phyloP scores from a whole-genome alignment of 2,113 vertebrate species.

The Hippocampus barbouri region DNA sequence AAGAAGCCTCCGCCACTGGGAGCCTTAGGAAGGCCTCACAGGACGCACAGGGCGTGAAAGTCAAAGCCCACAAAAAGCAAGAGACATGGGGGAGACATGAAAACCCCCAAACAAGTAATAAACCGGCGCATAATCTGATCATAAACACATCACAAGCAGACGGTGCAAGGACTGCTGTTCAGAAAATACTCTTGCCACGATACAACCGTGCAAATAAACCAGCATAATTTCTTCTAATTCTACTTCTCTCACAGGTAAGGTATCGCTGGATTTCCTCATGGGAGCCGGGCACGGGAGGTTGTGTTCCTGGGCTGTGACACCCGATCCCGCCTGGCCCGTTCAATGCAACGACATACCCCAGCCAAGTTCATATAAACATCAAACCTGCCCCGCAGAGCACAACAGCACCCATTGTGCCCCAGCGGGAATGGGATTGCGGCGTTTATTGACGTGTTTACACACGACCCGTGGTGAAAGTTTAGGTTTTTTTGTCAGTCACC shows the following conservation, averaged over 20 bases:
- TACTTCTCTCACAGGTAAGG: conserved; percentile 45
- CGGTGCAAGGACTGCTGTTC: neutral
- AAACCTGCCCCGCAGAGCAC: conserved; percentile 27
- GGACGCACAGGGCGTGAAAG: conserved; percentile 45
- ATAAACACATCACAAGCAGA: conserved; percentile 15
- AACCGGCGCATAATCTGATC: conserved; percentile 28
- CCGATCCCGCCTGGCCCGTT: conserved; percentile 40
- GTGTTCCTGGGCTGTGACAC: conserved; percentile 46
- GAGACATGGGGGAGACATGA: conserved; percentile 21
- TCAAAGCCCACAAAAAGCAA: conserved; percentile 16
- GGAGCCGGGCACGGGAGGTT: conserved; percentile 31
- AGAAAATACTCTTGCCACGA: neutral
- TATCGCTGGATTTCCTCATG: conserved; percentile 40
- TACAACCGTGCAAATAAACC: conserved; percentile 43
- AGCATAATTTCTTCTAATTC: conserved; percentile 25
- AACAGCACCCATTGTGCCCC: conserved; percentile 31
- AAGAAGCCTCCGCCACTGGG: conserved; percentile 55
- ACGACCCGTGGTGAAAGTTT: conserved; percentile 26
- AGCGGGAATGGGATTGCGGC: conserved; percentile 41
- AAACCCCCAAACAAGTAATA: conserved; percentile 18
- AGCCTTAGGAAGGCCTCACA: conserved; percentile 47
- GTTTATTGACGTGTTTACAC: conserved; percentile 54
- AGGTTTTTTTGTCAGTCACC: conserved; percentile 31
- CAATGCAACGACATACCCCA: conserved; percentile 48
- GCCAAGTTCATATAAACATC: conserved; percentile 51